phyloP scores from a whole-genome alignment of 2,888 invertebrate species.

The Drosophila stalkeri region DNA sequence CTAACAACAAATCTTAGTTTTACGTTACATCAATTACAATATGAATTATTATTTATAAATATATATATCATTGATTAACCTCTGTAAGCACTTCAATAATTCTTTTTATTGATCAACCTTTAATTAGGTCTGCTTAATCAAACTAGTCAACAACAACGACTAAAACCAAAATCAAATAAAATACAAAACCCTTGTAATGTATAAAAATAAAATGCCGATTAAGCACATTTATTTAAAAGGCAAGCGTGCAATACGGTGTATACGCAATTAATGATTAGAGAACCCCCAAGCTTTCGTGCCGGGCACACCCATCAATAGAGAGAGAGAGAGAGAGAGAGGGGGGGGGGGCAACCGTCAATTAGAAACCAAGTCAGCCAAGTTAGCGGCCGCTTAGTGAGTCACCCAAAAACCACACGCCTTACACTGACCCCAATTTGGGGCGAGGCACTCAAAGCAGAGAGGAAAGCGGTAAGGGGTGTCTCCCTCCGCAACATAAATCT shows the following conservation, averaged over 20 bases:
- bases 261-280: slow-evolving; percentile 60
- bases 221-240: slow-evolving; percentile 48
- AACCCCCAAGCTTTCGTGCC: slow-evolving; percentile 29
- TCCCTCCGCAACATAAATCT: slow-evolving; percentile 52
- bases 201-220: slow-evolving; percentile 58
- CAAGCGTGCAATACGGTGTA: slow-evolving; percentile 47
- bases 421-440: slow-evolving; percentile 65
- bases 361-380: slow-evolving; percentile 56
- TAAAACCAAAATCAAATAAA: slow-evolving; percentile 34
- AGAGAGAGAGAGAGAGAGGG: background rate
- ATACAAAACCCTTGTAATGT: slow-evolving; percentile 23
- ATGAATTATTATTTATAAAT: background rate
- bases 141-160: background rate
- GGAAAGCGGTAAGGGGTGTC: background rate
- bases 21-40: too few relatives aligned
- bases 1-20: too few relatives aligned
- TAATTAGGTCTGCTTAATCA: background rate
- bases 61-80: background rate
- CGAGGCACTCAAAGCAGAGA: slow-evolving; percentile 1
- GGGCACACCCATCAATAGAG: slow-evolving; percentile 51
- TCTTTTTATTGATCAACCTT: background rate
- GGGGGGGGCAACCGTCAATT: slow-evolving; percentile 43
- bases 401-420: slow-evolving; percentile 37
- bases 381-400: slow-evolving; percentile 59
- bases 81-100: too few relatives aligned